These are phyloP conservation scores for Pachymerium ferrugineum DNA, from an alignment of 2,888 invertebrate species.

Conservation along the genomic window DNA sequence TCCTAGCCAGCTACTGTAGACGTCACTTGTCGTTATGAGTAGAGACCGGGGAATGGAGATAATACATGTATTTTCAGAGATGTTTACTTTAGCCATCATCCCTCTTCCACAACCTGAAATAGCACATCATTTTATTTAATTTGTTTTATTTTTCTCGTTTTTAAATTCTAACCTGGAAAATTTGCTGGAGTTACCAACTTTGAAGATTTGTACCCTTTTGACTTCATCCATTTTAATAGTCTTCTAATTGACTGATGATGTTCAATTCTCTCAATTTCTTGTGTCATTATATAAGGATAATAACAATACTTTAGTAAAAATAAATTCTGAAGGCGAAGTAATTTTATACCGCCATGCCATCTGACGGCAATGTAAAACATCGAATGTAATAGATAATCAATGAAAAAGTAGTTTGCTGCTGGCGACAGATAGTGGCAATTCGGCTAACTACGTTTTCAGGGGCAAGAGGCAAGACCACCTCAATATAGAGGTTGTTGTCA, in stretches of 20 bases:
- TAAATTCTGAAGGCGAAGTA: too few relatives aligned
- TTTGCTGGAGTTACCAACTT: neutral
- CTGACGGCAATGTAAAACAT: too few relatives aligned
- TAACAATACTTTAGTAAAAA: too few relatives aligned
- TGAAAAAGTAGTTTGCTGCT: too few relatives aligned
- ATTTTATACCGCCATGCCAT: too few relatives aligned
- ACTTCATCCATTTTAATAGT: slow-evolving; percentile 20
- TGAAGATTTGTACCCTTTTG: neutral
- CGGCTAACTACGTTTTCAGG: too few relatives aligned
- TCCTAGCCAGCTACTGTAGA: neutral
- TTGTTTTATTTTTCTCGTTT: neutral
- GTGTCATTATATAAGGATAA: neutral
- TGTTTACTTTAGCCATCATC: neutral
- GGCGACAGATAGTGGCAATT: too few relatives aligned
- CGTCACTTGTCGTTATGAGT: neutral
- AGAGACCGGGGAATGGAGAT: neutral
- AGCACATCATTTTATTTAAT: neutral
- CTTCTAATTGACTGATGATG: neutral
- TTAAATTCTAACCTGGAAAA: neutral
- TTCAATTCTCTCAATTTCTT: neutral
- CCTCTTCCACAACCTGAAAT: neutral
- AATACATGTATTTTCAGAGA: neutral
- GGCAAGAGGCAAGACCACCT: too few relatives aligned
- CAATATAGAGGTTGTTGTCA: too few relatives aligned
- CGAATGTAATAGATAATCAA: too few relatives aligned